Percentiles rank a stretch among this genome's conserved stretches.
Conservation (phyloP, 2,888 invertebrate genomes). For the Bursaphelenchus okinawaensis region DNA sequence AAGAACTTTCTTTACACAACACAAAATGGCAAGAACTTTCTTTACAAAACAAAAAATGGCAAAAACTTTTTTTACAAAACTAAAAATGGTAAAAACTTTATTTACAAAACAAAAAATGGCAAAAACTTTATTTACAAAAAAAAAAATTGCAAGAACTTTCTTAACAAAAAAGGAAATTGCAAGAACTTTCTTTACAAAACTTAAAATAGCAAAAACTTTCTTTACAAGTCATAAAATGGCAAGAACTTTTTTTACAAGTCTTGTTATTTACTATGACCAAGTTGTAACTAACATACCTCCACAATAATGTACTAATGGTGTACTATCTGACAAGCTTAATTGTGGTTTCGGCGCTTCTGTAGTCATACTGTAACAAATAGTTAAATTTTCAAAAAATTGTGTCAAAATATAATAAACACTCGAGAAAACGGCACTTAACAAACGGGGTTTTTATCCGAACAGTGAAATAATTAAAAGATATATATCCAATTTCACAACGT, state of each 20-base stretch:
- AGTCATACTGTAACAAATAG: neutral
- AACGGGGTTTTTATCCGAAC: too few species aligned
- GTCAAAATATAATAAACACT: too few species aligned
- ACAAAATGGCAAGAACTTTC: neutral
- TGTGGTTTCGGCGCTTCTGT: neutral
- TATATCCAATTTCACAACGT: too few species aligned
- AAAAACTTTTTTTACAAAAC: too few species aligned
- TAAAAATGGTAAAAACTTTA: neutral
- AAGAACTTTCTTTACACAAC: neutral
- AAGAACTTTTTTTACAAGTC: neutral
- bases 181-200: neutral
- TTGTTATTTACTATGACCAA: too few species aligned
- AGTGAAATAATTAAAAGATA: too few species aligned
- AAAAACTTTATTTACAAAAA: neutral
- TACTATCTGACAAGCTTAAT: neutral
- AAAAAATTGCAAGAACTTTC: neutral
- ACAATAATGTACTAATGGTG: neutral
- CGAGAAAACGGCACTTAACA: too few species aligned
- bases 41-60: neutral
- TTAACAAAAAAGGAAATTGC: neutral
- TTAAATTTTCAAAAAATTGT: too few species aligned
- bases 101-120: neutral
- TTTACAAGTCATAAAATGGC: neutral
- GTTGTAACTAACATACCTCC: neutral
- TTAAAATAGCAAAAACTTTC: too few species aligned